phyloP scores from a whole-genome alignment of 2,113 vertebrate species.

The Herpailurus yagouaroundi region DNA sequence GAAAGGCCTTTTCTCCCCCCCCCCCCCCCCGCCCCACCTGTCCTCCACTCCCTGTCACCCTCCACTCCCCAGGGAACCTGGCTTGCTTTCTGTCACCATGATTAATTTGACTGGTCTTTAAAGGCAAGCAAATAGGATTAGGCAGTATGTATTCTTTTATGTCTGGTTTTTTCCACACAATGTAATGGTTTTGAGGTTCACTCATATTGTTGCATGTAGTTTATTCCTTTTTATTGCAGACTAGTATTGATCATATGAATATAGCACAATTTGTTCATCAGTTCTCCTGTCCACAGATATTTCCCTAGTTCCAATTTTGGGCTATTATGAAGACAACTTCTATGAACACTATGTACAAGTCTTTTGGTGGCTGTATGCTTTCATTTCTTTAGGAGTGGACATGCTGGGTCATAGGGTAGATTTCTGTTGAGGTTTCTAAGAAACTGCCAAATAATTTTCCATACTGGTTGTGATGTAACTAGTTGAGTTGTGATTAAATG shows the following conservation, averaged over 20 bases:
- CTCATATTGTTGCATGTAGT: neutral
- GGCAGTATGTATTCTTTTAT: neutral
- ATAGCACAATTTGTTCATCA: neutral
- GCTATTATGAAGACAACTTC: neutral
- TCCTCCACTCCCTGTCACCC: too few species aligned
- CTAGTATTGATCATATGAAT: neutral
- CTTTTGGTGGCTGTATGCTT: neutral
- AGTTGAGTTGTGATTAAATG: constrained; percentile 42
- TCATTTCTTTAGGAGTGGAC: constrained; percentile 21
- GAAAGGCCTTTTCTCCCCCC: neutral
- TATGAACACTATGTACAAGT: neutral
- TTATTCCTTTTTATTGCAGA: neutral
- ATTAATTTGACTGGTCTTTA: neutral
- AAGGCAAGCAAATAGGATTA: neutral
- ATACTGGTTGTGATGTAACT: neutral
- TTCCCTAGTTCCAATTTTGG: neutral
- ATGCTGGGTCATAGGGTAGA: neutral
- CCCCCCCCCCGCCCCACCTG: rapidly evolving
- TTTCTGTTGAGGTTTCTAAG: constrained; percentile 22
- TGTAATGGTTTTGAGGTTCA: neutral
- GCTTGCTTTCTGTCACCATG: neutral
- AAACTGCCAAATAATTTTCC: neutral
- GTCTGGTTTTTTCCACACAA: neutral
- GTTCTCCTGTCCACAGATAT: neutral
- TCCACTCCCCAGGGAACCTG: neutral